Evolutionary conservation across 2,113 vertebrate species (phyloP).

Genomic region (Thryonomys swinderianus): DNA sequence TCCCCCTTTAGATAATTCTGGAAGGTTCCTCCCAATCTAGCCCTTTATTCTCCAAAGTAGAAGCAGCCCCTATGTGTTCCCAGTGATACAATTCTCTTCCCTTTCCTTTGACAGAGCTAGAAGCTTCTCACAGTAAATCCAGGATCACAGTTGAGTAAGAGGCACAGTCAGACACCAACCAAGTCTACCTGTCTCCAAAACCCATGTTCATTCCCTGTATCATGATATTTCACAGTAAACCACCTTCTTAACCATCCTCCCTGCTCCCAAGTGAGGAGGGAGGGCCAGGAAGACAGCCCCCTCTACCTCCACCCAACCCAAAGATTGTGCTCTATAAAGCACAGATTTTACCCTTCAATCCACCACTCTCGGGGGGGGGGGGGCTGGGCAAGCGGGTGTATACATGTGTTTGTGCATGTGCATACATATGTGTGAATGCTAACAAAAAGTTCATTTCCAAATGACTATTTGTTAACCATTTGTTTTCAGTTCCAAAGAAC

Average conservation of each 20-base stretch:
- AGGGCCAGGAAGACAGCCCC: background rate
- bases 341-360: background rate
- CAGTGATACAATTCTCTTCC: background rate
- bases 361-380: background rate
- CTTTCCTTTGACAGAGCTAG: background rate
- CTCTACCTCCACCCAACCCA: background rate
- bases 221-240: background rate
- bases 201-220: background rate
- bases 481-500: constrained; percentile 37
- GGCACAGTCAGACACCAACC: background rate
- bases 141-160: background rate
- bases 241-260: background rate
- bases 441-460: constrained; percentile 13
- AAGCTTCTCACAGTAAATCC: background rate
- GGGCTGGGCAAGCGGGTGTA: too few species aligned
- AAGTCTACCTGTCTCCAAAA: background rate
- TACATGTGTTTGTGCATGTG: background rate
- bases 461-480: background rate
- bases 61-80: background rate
- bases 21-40: background rate
- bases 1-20: background rate
- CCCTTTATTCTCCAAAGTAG: background rate
- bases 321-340: background rate
- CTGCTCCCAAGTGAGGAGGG: background rate
- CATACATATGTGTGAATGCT: background rate